Conservation (phyloP, 1,140 invertebrate genomes). For the Mesaphorura yosii region DNA sequence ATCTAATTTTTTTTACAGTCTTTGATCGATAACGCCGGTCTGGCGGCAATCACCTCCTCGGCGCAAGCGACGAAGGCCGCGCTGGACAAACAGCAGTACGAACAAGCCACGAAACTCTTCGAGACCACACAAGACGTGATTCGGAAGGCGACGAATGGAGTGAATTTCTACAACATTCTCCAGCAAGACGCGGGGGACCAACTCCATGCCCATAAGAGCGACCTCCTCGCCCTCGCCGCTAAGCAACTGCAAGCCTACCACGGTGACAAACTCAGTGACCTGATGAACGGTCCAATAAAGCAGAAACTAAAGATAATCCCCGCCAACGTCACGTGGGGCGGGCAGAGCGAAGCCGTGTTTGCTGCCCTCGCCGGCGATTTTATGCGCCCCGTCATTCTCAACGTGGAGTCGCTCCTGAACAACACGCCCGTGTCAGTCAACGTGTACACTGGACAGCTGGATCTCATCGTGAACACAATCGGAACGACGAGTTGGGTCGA, state of each 20-base stretch:
- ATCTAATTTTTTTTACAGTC: conserved; percentile 42
- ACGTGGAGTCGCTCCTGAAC: conserved; percentile 57
- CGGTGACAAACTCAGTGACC: conserved; percentile 34
- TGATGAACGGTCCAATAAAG: conserved; percentile 63
- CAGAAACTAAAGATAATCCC: conserved; percentile 48
- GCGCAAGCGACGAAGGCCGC: conserved; percentile 35
- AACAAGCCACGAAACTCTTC: conserved; percentile 52
- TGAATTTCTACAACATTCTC: conserved; percentile 73
- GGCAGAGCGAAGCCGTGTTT: conserved; percentile 51
- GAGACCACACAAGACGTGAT: conserved; percentile 48
- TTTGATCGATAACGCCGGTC: conserved; percentile 40
- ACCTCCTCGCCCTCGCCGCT: not conserved
- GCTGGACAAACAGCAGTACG: conserved; percentile 40
- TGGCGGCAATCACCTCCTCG: conserved; percentile 34
- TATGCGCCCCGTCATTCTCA: conserved; percentile 66
- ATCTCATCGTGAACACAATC: conserved; percentile 58
- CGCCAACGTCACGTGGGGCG: conserved; percentile 49
- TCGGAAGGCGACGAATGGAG: conserved; percentile 43
- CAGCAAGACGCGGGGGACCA: conserved; percentile 36
- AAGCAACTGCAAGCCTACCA: conserved; percentile 12
- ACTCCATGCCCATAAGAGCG: not conserved
- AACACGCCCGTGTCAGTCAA: conserved; percentile 53
- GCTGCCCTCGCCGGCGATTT: conserved; percentile 53
- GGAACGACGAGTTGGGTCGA: conserved; percentile 59
- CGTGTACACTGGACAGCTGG: conserved; percentile 56